These are phyloP conservation scores for Venturia canescens DNA, from an alignment of 1,140 invertebrate genomes.

Conservation along the genomic window DNA sequence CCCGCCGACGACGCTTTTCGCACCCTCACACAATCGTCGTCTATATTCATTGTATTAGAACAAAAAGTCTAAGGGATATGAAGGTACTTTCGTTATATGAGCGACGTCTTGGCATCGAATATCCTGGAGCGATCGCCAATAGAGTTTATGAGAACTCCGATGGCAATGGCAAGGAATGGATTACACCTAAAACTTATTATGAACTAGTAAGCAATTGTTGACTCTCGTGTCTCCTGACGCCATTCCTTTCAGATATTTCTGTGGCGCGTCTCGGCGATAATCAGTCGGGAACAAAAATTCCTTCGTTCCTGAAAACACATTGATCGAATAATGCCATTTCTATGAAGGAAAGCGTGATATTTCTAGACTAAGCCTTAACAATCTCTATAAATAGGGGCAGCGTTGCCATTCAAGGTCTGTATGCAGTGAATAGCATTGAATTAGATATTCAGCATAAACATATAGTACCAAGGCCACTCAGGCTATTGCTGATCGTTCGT, in stretches of 20 bases:
- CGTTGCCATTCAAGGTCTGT: not conserved
- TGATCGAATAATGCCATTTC: conserved; percentile 12
- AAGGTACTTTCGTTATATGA: not conserved
- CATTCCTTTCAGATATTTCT: not conserved
- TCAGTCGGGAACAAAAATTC: not conserved
- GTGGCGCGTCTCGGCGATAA: not conserved
- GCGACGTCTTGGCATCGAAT: conserved; percentile 4
- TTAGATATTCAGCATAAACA: not conserved
- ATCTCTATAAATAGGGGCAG: not conserved
- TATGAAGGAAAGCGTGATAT: too few species aligned
- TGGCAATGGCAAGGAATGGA: not conserved
- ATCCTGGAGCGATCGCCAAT: not conserved
- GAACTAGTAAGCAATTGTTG: not conserved
- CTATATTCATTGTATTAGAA: conserved; percentile 17
- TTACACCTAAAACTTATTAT: not conserved
- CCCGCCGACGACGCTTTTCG: not conserved
- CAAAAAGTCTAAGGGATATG: not conserved
- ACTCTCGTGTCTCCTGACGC: not conserved
- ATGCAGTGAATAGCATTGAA: not conserved
- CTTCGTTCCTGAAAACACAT: not conserved
- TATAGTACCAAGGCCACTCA: not conserved
- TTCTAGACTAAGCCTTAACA: not conserved
- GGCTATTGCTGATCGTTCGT: not conserved
- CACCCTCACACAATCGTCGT: conserved; percentile 11
- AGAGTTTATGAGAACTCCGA: not conserved